Evolutionary conservation across 2,888 invertebrate species (phyloP), one percentile per base, ranked within the genome.

Genomic region (Drosophila nr. medialis): DNA sequence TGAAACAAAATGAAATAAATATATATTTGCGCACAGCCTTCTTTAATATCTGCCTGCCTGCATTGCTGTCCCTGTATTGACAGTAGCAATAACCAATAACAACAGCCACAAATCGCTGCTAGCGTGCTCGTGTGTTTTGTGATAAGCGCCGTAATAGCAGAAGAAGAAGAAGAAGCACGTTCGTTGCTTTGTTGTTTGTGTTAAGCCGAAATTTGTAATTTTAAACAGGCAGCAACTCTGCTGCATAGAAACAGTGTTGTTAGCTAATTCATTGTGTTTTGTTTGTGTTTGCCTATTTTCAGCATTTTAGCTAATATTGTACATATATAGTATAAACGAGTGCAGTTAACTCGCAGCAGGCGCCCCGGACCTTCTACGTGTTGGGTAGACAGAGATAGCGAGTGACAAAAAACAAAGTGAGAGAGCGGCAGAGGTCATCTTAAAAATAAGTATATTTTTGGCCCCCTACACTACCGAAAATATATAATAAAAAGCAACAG

Each of bases 391-490:
- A 78, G 60, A 71, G 60, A 68, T 53, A 56, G 53, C 61, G 38
- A 71, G 55, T 49, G 48, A 24, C 24, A 24, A 24, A 40, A 64
- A 45, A 42, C 21, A 45, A 45, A 45, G 40, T 40, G 34, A 38
- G 56, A 42, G 49, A 70, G 72, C 72, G 63, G 53, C 77, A 86
- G 80, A 86, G 89, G 89, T 86, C 89, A 86, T 69, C 76, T 82
- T 86, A 82, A 78, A 89, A 86, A 81, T 82, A 79, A 81, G 59
- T 67, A 78, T 76, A 78, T 79, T 75, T 79, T 80, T 77, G 82
- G 77, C 72, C 80, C 80, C 72, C 82, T 66, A 67, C 77, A 70
- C 48, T 56, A 62, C 61, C 30, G 68, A 50, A 59, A 58, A 45
- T 61, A 63, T 53, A 63, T 55, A 48, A 63, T 15, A n/a, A 54